phyloP scores from a whole-genome alignment of 1,140 invertebrate species.

The Venturia canescens region DNA sequence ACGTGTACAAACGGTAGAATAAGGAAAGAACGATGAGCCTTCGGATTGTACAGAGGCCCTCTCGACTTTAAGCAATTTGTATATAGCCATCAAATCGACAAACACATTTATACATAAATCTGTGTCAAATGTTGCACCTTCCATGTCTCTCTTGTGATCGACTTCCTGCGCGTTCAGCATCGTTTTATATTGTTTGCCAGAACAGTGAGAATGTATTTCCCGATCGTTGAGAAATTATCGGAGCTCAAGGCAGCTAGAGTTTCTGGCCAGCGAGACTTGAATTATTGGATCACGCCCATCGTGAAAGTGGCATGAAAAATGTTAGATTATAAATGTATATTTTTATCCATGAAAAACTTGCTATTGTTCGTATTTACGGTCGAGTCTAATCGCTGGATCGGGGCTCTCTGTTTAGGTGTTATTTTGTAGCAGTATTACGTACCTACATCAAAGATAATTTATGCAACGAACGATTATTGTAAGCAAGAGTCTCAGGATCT shows the following conservation, averaged over 20 bases:
- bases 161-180: constrained; percentile 36
- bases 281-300: constrained; percentile 43
- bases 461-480: constrained; percentile 27
- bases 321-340: constrained; percentile 4
- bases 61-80: not conserved
- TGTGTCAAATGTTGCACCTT: constrained; percentile 19
- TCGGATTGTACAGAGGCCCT: not conserved
- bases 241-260: not conserved
- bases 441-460: constrained; percentile 41
- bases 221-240: constrained; percentile 30
- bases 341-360: not conserved
- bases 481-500: not conserved
- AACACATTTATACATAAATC: not conserved
- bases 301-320: constrained; percentile 20
- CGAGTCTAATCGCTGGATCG: not conserved
- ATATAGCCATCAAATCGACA: not conserved
- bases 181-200: constrained; percentile 13
- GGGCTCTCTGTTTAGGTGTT: not conserved
- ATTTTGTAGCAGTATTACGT: constrained; percentile 4
- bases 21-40: not conserved
- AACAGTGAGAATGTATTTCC: not conserved
- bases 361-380: constrained; percentile 31
- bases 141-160: constrained; percentile 37
- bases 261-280: constrained; percentile 21
- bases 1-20: not conserved